Base-by-base conservation (phyloP, 2,113 vertebrate species). In the Blennius ocellaris region DNA sequence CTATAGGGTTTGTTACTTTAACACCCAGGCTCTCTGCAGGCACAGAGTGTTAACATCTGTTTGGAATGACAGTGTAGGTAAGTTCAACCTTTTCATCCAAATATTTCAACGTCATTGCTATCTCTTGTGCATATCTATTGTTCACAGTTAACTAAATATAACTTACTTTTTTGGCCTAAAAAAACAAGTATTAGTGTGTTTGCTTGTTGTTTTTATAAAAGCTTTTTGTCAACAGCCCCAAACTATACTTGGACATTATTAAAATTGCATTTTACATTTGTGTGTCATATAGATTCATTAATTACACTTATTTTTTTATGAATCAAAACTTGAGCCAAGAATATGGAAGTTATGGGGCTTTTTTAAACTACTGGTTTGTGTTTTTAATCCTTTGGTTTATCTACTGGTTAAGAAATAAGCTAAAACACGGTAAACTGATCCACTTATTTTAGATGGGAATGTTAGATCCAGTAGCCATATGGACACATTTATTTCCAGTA, bases 381-480 rank as follows among this genome's bases (percentile, higher is more conserved):
- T 7, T n/a, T 15, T n/a, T 48, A 47, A 11, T 47, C 11, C 11
- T 47, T 14, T 12, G 6, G 40, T 41, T 41, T 41, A 6, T 41
- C n/a, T n/a, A n/a, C n/a, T n/a, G n/a, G n/a, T 41, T 6, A 6
- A 41, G 6, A 8, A 43, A 43, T 43, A 43, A 2, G 7, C 7
- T 43, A 43, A 8, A 63, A 10, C 45, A 37, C 47, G 49, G 38
- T 50, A 12, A 16, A 43, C n/a, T 53, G 6, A 36, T 51, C 67
- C 39, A 15, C 11, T 70, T 14, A 59, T 5, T 64, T 70, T 73
- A 71, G 16, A 73, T 47, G 48, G 57, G 47, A 66, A 61, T 30
- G 12, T 74, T 53, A 44, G 36, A 74, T 21, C 17, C 17, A 57
- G 14, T 52, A 40, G 36, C 50, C 73, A 67, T 58, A 30, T 30